These are phyloP conservation scores for Sylvilagus floridanus DNA, from an alignment of 2,797 vertebrate genomes.

Conservation along the genomic window DNA sequence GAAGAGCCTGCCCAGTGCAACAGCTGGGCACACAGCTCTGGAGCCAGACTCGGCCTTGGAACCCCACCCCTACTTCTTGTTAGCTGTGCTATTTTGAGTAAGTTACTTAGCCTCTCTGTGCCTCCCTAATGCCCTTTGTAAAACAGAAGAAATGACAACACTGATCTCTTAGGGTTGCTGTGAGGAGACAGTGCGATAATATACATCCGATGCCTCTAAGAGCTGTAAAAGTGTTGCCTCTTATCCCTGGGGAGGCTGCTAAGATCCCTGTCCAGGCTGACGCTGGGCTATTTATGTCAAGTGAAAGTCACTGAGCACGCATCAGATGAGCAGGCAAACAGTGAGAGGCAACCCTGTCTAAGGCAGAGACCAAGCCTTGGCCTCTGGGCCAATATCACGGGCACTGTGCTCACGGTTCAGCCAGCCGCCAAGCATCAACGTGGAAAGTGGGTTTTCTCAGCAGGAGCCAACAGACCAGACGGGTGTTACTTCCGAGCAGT, in stretches of 20 bases:
- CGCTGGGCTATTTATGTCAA: background rate
- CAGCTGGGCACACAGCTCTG: background rate
- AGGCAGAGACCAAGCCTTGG: background rate
- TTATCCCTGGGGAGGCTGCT: background rate
- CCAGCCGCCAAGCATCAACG: background rate
- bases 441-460: background rate
- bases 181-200: background rate
- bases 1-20: background rate
- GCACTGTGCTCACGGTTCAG: constrained; percentile 3
- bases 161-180: background rate
- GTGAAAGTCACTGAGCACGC: background rate
- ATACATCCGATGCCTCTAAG: background rate
- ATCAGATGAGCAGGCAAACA: constrained; percentile 6
- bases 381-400: constrained; percentile 6
- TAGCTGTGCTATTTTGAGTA: constrained; percentile 17
- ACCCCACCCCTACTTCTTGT: background rate
- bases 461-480: background rate
- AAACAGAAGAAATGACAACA: background rate
- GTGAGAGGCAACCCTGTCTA: background rate
- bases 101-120: constrained; percentile 28
- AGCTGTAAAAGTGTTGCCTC: background rate
- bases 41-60: background rate
- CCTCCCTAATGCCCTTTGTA: background rate
- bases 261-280: background rate
- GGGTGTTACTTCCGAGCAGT: constrained; percentile 18